Conservation (phyloP, 1,140 invertebrate species). For the Wiebesia pumilae region DNA sequence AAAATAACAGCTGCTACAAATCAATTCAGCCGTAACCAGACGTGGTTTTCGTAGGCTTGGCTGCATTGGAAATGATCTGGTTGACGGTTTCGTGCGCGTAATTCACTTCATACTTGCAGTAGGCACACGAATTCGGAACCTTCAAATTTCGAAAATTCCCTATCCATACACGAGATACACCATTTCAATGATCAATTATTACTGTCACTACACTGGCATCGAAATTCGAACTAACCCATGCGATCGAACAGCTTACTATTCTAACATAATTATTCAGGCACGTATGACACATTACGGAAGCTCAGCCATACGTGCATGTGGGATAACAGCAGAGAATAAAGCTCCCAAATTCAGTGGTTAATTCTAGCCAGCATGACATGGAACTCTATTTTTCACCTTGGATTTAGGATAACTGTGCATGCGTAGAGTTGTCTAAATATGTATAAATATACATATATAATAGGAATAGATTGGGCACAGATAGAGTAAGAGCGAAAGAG, state of each 20-base stretch:
- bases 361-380: not conserved
- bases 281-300: conserved; percentile 45
- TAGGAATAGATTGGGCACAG: not conserved
- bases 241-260: conserved; percentile 44
- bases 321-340: conserved; percentile 1
- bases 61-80: conserved; percentile 35
- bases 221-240: conserved; percentile 55
- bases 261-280: conserved; percentile 62
- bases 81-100: conserved; percentile 18
- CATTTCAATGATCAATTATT: conserved; percentile 61
- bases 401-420: not conserved
- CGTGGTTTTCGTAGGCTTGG: not conserved
- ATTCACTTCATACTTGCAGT: conserved; percentile 29
- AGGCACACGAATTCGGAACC: conserved; percentile 29
- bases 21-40: conserved; percentile 7
- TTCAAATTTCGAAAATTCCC: conserved; percentile 31
- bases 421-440: not conserved
- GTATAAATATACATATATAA: too few species aligned
- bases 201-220: conserved; percentile 44
- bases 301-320: not conserved
- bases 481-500: not conserved
- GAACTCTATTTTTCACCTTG: conserved; percentile 20
- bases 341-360: not conserved
- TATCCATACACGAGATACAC: not conserved
- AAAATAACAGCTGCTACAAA: not conserved